These are phyloP conservation scores for Tragelaphus strepsiceros DNA, from an alignment of 2,113 vertebrate genomes.

Conservation along the genomic window DNA sequence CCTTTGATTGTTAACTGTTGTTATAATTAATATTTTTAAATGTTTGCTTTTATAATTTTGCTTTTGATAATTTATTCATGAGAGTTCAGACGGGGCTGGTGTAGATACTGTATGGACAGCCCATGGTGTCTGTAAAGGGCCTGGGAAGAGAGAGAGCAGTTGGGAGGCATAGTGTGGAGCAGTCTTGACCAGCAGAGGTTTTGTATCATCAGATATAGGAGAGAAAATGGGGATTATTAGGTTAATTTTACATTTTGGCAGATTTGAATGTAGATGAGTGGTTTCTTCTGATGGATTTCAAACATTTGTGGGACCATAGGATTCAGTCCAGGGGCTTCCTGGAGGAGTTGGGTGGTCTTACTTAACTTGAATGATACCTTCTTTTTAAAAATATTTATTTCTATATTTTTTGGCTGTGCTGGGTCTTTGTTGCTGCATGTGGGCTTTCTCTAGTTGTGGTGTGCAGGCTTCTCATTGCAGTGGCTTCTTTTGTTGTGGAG, in stretches of 20 bases:
- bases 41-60: neutral
- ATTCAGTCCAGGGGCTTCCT: neutral
- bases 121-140: neutral
- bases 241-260: neutral
- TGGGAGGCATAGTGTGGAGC: neutral
- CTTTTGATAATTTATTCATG: neutral
- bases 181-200: neutral
- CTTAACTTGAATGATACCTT: neutral
- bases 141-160: neutral
- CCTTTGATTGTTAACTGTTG: neutral
- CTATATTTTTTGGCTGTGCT: neutral
- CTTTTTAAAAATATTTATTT: neutral
- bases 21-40: neutral
- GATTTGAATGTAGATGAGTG: neutral
- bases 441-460: neutral
- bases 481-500: neutral
- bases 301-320: neutral
- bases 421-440: neutral
- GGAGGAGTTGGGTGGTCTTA: neutral
- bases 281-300: neutral
- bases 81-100: neutral
- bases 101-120: neutral
- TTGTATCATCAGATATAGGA: neutral
- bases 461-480: neutral
- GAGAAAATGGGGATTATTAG: neutral